Percentiles rank a stretch among this genome's conserved stretches.
phyloP scores from a whole-genome alignment of 2,113 vertebrate species.

The Crotalus tigris region DNA sequence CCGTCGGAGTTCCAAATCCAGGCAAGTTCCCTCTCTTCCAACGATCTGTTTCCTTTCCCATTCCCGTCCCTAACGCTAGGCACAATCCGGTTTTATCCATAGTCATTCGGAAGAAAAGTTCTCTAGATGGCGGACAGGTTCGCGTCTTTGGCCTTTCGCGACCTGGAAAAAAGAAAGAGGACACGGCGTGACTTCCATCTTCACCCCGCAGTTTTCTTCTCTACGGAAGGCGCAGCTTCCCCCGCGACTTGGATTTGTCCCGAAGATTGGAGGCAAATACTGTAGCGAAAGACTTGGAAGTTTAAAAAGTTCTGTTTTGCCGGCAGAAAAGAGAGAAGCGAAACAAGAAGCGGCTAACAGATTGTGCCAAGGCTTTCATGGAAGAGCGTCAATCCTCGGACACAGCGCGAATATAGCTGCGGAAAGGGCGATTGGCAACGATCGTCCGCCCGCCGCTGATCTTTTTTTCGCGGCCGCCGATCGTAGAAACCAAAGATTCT shows the following conservation, averaged over 20 bases:
- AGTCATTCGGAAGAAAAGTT: neutral
- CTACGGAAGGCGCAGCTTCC: neutral
- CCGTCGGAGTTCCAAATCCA: neutral
- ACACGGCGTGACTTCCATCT: neutral
- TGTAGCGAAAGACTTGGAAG: neutral
- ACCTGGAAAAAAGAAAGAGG: neutral
- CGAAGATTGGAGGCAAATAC: neutral
- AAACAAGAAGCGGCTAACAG: neutral
- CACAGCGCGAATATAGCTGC: neutral
- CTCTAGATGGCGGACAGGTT: neutral
- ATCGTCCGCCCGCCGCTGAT: too few relatives aligned
- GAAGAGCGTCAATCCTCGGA: conserved; percentile 1
- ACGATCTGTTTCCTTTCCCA: neutral
- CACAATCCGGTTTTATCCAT: neutral
- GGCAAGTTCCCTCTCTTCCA: neutral
- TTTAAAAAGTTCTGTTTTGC: neutral
- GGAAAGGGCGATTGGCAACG: neutral
- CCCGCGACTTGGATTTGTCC: neutral
- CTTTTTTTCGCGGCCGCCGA: neutral
- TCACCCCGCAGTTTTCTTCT: neutral
- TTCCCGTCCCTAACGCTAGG: neutral
- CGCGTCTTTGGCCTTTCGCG: neutral
- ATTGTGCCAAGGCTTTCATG: neutral
- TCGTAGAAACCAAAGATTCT: neutral
- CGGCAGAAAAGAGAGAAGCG: too few relatives aligned